These are phyloP conservation scores for Diarsia dahlii DNA, from an alignment of 2,888 invertebrate species.

Conservation along the genomic window DNA sequence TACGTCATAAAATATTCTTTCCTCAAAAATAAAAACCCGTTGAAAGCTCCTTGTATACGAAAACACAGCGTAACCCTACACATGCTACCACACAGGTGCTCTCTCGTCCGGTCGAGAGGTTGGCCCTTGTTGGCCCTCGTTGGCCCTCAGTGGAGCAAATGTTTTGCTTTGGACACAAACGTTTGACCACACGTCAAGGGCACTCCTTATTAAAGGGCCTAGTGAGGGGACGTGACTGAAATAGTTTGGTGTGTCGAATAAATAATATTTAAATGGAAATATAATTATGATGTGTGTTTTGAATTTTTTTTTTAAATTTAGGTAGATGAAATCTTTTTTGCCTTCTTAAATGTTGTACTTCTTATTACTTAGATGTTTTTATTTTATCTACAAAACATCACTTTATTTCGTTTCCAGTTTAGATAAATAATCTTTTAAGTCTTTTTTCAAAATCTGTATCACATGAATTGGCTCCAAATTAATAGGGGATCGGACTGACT, in stretches of 20 bases:
- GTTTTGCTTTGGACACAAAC: conserved; percentile 74
- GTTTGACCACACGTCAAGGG: conserved; percentile 75
- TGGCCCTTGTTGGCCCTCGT: conserved; percentile 67
- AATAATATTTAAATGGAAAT: conserved; percentile 22
- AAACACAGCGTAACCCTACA: conserved; percentile 46
- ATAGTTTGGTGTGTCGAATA: conserved; percentile 26
- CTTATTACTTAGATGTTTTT: background rate
- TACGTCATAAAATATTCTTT: background rate
- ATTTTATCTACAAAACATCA: background rate
- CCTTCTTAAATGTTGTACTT: background rate
- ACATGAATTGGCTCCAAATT: background rate
- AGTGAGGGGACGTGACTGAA: conserved; percentile 57
- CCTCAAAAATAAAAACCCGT: conserved; percentile 26
- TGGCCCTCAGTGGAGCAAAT: conserved; percentile 74
- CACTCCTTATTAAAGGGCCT: conserved; percentile 68
- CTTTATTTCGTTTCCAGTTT: background rate
- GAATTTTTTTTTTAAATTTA: conserved; percentile 27
- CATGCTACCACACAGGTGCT: conserved; percentile 63
- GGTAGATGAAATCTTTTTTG: background rate
- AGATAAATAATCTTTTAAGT: background rate
- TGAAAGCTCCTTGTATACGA: conserved; percentile 21
- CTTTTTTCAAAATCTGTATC: background rate
- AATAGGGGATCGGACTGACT: too few relatives aligned
- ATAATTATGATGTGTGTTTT: conserved; percentile 20
- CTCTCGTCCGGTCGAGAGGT: conserved; percentile 79